These are phyloP conservation scores for Hippocampus comes DNA, from an alignment of 2,113 vertebrate species.

Conservation along the genomic window DNA sequence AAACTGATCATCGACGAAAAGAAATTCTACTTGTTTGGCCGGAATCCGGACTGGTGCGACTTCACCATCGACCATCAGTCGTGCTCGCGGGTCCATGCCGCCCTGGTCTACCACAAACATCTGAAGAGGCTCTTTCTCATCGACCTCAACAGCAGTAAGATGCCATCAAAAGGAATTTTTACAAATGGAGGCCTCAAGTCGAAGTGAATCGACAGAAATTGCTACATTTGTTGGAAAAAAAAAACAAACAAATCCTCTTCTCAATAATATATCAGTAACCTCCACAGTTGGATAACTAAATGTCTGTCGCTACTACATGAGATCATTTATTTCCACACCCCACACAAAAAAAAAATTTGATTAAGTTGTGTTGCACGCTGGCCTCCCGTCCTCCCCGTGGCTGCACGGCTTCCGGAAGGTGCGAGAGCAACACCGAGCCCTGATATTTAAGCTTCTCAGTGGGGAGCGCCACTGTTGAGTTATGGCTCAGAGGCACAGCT, in stretches of 20 bases:
- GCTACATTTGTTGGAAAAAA: no score
- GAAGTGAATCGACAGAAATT: no score
- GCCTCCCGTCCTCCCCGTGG: conserved; percentile 61
- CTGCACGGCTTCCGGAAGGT: conserved; percentile 83
- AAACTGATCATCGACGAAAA: conserved; percentile 99
- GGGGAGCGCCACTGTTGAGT: conserved; percentile 80
- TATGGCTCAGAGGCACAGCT: conserved; percentile 93
- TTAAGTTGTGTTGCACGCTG: conserved; percentile 63
- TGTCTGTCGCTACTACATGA: no score
- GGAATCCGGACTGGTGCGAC: conserved; percentile 96
- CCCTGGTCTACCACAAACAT: conserved; percentile 97
- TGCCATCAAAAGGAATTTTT: neutral
- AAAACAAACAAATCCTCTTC: no score
- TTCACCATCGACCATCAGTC: conserved; percentile 99
- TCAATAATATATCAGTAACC: no score
- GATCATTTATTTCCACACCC: no score
- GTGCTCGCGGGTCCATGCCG: conserved; percentile 94
- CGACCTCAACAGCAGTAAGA: conserved; percentile 99
- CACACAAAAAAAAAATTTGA: no score
- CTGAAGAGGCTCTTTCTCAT: conserved; percentile 98
- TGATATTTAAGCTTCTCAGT: conserved; percentile 92
- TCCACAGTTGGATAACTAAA: no score
- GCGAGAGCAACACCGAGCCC: conserved; percentile 81
- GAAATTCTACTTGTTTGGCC: conserved; percentile 98
- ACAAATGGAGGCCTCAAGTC: no score